Percentiles rank a stretch among this genome's conserved stretches.
These are phyloP conservation scores for Volucella zonaria DNA, from an alignment of 2,888 invertebrate genomes.

Conservation along the genomic window DNA sequence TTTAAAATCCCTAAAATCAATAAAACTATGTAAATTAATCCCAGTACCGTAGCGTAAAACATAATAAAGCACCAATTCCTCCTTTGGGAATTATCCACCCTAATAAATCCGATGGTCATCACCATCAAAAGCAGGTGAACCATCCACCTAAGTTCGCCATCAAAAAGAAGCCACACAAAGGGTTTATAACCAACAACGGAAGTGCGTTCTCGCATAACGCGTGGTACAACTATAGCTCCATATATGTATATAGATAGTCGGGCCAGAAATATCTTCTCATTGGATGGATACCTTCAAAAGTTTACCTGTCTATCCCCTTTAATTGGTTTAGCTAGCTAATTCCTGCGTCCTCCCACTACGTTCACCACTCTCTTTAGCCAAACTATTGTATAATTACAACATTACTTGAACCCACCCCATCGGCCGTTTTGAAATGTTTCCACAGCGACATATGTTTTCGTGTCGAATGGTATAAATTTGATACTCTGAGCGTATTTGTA, in stretches of 20 bases:
- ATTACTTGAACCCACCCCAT: conserved; percentile 48
- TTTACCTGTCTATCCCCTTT: conserved; percentile 13
- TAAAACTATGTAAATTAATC: conserved; percentile 45
- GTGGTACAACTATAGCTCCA: conserved; percentile 4
- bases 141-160: conserved; percentile 32
- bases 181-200: conserved; percentile 19
- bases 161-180: conserved; percentile 60
- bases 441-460: not conserved
- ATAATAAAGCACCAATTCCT: conserved; percentile 48
- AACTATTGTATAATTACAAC: conserved; percentile 41
- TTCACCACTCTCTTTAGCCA: not conserved
- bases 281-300: conserved; percentile 30
- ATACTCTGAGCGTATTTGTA: not conserved
- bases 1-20: conserved; percentile 52
- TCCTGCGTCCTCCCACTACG: not conserved
- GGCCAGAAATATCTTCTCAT: not conserved
- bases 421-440: conserved; percentile 6
- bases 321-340: conserved; percentile 39
- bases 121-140: conserved; percentile 11
- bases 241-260: not conserved
- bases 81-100: conserved; percentile 55
- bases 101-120: conserved; percentile 49
- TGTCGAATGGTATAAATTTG: conserved; percentile 8
- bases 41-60: not conserved
- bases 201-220: conserved; percentile 27